Percentiles rank a stretch among this genome's conserved stretches.
These are phyloP conservation scores for Oncorhynchus mykiss DNA, from an alignment of 2,113 vertebrate species.

Conservation along the genomic window DNA sequence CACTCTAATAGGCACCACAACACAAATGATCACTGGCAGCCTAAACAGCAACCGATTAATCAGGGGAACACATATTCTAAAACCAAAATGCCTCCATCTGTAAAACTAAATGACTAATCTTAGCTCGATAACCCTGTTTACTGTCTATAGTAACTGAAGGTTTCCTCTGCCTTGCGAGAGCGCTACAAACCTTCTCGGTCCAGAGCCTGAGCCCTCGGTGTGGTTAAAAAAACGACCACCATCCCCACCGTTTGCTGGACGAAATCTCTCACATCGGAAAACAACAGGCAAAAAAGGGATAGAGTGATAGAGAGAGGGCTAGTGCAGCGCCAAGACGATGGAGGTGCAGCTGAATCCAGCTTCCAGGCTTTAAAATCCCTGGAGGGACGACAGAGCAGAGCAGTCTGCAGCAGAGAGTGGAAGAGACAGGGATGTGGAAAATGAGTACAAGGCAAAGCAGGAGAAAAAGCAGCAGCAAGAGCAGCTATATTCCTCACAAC, in stretches of 20 bases:
- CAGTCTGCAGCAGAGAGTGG: too few relatives aligned
- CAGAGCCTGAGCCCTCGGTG: constrained; percentile 43
- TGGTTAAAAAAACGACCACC: constrained; percentile 33
- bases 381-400: constrained; percentile 27
- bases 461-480: constrained; percentile 10
- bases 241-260: constrained; percentile 34
- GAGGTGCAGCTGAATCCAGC: constrained; percentile 50
- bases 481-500: constrained; percentile 53
- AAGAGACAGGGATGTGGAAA: constrained; percentile 36
- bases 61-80: constrained; percentile 27
- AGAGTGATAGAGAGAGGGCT: constrained; percentile 30
- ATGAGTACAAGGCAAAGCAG: constrained; percentile 17
- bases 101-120: constrained; percentile 16
- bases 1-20: constrained; percentile 26
- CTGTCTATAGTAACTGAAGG: constrained; percentile 35
- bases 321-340: constrained; percentile 29
- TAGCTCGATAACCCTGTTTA: constrained; percentile 24
- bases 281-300: constrained; percentile 17
- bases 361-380: constrained; percentile 50
- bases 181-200: constrained; percentile 56
- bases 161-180: constrained; percentile 40
- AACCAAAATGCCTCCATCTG: constrained; percentile 52
- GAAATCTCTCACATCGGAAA: constrained; percentile 32
- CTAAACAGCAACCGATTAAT: constrained; percentile 7
- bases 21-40: constrained; percentile 30